Evolutionary conservation across 2,888 invertebrate genomes (phyloP).

Genomic region (Amphipyra berbera): DNA sequence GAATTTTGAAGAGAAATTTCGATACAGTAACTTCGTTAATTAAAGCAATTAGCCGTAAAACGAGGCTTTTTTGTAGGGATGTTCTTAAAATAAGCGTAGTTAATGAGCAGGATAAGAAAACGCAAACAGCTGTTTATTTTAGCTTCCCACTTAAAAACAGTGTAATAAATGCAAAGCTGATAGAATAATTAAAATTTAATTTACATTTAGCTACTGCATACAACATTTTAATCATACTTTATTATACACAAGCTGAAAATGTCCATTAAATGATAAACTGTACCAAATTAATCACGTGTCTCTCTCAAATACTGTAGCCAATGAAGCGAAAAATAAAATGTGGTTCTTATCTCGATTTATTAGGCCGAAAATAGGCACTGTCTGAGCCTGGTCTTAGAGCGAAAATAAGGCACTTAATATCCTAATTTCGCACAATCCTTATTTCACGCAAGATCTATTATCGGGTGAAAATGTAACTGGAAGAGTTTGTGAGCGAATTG

Average conservation of each 20-base stretch:
- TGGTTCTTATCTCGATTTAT: conserved; percentile 12
- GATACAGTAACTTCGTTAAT: conserved; percentile 16
- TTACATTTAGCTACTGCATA: too few species aligned
- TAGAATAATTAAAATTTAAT: too few species aligned
- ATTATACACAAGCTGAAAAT: background rate
- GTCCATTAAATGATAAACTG: background rate
- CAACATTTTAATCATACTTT: too few species aligned
- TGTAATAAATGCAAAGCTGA: too few species aligned
- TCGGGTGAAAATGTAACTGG: conserved; percentile 65
- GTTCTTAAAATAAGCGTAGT: conserved; percentile 6
- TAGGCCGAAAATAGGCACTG: conserved; percentile 16
- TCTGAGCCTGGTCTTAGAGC: conserved; percentile 29
- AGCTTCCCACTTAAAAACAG: background rate
- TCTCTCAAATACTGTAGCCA: conserved; percentile 3
- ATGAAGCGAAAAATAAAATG: conserved; percentile 30
- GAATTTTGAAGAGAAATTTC: conserved; percentile 23
- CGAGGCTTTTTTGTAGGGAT: conserved; percentile 1
- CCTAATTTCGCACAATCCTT: conserved; percentile 60
- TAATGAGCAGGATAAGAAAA: background rate
- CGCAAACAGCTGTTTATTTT: background rate
- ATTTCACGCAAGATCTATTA: conserved; percentile 75
- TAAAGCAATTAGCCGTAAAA: conserved; percentile 3
- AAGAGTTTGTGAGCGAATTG: conserved; percentile 71
- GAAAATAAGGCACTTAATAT: conserved; percentile 45
- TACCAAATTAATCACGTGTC: conserved; percentile 15